A percentile compares a stretch with the other conserved stretches of the same genome.
phyloP scores from a whole-genome alignment of 2,888 invertebrate genomes.

The Drosophila rubida region DNA sequence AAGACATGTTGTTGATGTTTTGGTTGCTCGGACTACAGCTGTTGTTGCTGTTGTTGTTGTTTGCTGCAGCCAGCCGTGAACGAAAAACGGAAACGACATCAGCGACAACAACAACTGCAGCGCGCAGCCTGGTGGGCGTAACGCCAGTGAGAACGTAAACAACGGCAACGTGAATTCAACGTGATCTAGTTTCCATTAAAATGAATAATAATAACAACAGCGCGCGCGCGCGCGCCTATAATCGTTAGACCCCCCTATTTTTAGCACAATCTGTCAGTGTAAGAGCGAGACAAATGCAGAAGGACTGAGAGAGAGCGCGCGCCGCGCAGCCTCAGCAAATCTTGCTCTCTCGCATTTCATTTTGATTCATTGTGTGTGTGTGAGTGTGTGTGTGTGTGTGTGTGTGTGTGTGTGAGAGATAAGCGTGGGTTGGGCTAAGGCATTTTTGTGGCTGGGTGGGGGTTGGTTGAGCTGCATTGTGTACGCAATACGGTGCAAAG shows the following conservation, averaged over 20 bases:
- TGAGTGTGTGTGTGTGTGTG: background rate
- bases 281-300: background rate
- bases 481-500: constrained; percentile 65
- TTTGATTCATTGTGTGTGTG: background rate
- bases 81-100: constrained; percentile 65
- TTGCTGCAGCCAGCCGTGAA: constrained; percentile 62
- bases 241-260: constrained; percentile 71
- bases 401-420: constrained; percentile 13
- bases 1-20: constrained; percentile 72
- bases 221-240: constrained; percentile 58
- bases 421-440: constrained; percentile 35
- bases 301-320: background rate
- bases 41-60: constrained; percentile 28
- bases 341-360: background rate
- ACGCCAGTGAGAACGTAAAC: constrained; percentile 70
- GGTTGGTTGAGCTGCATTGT: constrained; percentile 10
- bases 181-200: constrained; percentile 82
- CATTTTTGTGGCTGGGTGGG: background rate
- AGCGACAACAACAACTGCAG: constrained; percentile 29
- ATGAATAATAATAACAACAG: constrained; percentile 59
- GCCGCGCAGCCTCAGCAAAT: background rate
- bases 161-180: constrained; percentile 74
- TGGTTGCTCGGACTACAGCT: constrained; percentile 58
- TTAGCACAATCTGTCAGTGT: constrained; percentile 67
- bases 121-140: constrained; percentile 53